phyloP scores from a whole-genome alignment of 2,888 invertebrate species.

The Apodemia hepburni region DNA sequence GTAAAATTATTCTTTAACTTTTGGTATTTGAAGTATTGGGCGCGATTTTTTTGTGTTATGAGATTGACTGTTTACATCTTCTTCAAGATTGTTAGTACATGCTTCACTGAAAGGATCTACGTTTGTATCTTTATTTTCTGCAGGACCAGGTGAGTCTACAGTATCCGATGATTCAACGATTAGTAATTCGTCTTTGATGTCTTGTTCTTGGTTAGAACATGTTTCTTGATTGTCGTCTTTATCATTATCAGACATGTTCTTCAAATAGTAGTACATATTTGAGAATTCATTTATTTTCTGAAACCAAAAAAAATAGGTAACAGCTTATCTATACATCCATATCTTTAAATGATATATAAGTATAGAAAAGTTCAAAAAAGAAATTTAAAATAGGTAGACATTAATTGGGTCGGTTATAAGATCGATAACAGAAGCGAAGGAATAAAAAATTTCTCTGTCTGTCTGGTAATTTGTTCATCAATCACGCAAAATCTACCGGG shows the following conservation, averaged over 20 bases:
- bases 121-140: constrained; percentile 35
- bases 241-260: constrained; percentile 84
- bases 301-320: constrained; percentile 38
- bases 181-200: constrained; percentile 60
- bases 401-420: too few species aligned
- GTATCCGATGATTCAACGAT: constrained; percentile 67
- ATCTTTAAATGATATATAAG: too few species aligned
- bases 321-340: too few species aligned
- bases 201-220: constrained; percentile 36
- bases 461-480: too few species aligned
- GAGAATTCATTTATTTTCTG: constrained; percentile 94
- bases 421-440: too few species aligned
- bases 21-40: constrained; percentile 64
- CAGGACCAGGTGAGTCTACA: constrained; percentile 53
- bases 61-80: constrained; percentile 42
- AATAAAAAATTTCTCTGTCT: too few species aligned
- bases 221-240: constrained; percentile 76
- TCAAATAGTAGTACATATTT: constrained; percentile 92
- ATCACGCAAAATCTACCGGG: too few species aligned
- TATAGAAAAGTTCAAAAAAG: too few species aligned
- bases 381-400: too few species aligned
- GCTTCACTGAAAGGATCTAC: constrained; percentile 72
- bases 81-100: constrained; percentile 68
- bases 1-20: constrained; percentile 68
- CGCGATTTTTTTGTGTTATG: constrained; percentile 60